Percentiles rank a stretch among this genome's conserved stretches.
phyloP scores from a whole-genome alignment of 2,113 vertebrate species.

The Ophiodon elongatus region DNA sequence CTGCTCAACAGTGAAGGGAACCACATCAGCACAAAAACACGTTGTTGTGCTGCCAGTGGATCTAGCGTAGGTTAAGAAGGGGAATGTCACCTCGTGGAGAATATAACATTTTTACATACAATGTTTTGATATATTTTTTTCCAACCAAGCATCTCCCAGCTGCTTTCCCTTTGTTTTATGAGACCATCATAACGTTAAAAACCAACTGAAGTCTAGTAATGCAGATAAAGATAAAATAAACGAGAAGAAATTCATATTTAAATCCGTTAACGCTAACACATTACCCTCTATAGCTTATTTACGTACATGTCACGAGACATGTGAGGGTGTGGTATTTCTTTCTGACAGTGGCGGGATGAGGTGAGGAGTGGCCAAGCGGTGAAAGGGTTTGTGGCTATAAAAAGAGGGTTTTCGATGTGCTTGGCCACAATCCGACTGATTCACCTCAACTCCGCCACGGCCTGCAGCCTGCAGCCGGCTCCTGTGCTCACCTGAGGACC shows the following conservation, averaged over 20 bases:
- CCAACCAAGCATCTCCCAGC: neutral
- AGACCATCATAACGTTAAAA: accelerated
- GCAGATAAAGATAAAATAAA: neutral
- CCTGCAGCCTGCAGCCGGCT: constrained; percentile 36
- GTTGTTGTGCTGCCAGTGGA: constrained; percentile 34
- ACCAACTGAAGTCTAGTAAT: neutral
- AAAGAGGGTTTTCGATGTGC: constrained; percentile 42
- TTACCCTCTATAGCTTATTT: neutral
- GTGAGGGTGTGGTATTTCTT: constrained; percentile 26
- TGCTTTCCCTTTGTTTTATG: neutral
- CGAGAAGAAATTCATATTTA: neutral
- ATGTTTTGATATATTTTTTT: neutral
- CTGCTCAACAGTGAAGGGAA: constrained; percentile 32
- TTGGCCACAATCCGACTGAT: constrained; percentile 4
- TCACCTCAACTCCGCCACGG: neutral
- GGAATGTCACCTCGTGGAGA: neutral
- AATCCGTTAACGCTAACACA: neutral
- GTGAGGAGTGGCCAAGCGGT: constrained; percentile 61
- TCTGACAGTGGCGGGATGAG: constrained; percentile 31
- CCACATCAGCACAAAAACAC: constrained; percentile 29
- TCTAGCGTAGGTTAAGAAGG: neutral
- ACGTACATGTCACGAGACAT: neutral
- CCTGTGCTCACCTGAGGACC: constrained; percentile 44
- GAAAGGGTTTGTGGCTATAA: constrained; percentile 58
- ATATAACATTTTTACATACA: neutral